Base-by-base conservation (phyloP, 2,797 vertebrate species). In the Lerista edwardsae region DNA sequence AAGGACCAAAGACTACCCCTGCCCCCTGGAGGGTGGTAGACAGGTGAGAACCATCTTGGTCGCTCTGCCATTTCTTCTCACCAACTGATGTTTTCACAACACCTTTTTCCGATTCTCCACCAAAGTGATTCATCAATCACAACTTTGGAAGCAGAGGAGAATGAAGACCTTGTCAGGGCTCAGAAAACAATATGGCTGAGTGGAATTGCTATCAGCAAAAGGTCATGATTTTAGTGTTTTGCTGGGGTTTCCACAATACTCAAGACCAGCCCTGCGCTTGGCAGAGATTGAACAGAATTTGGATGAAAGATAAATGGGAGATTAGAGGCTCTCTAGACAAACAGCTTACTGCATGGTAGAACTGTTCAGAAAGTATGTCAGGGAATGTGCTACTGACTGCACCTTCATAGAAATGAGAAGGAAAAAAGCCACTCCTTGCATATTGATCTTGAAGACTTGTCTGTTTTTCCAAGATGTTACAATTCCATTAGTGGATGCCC, bases 21-120 rank as follows among this genome's bases (percentile, higher is more conserved):
- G 34, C 91, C 0, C 88, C 91, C 1, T 97, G 94, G 89, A 97
- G 90, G 85, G 47, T 67, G 0, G 97, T 97, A 3, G 96, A 98
- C 93, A 96, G 91, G 98, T 98, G 92, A 94, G 94, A 61, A 1
- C 6, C 3, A 1, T 0, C 36, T 36, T 61, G 0, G 11, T 2
- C 51, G 4, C 15, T 39, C 41, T 34, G 1, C 29, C 9, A 3
- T n/a, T 27, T 44, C 21, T 36, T 79, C 57, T 57, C 17, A 0
- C 2, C 31, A 27, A 8, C 47, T 29, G 44, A 36, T 62, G 12
- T 72, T 79, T 27, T 55, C 41, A 29, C 9, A 9, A 41, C 44
- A 64, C 9, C 61, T 62, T 21, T 17, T 6, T 7, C n/a, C 29
- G 21, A 61, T 11, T 19, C 19, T 2, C 36, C 62, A 62, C 12